These are phyloP conservation scores for Sphenopsis melanotis DNA, from an alignment of 2,797 vertebrate species.

Conservation along the genomic window DNA sequence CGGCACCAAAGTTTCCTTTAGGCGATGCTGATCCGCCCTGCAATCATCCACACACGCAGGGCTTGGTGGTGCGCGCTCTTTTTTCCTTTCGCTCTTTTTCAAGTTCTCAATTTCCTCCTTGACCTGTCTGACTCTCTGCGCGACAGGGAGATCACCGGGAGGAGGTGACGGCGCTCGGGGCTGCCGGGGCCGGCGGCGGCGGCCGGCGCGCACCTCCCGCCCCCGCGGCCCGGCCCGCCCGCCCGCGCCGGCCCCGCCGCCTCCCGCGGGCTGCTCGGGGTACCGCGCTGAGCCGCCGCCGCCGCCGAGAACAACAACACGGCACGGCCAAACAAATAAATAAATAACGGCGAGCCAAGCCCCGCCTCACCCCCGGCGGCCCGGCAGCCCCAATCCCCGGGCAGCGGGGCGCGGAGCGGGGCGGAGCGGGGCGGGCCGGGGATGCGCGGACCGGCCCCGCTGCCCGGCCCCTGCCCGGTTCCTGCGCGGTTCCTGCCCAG, in stretches of 20 bases:
- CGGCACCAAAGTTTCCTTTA: not conserved
- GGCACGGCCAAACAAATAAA: not conserved
- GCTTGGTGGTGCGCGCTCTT: not conserved
- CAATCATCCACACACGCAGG: not conserved
- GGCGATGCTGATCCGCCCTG: not conserved
- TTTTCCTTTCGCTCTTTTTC: not conserved
- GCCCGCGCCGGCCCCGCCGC: too few relatives aligned
- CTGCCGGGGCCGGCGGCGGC: not conserved
- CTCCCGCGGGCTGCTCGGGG: not conserved
- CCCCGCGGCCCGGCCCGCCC: not conserved
- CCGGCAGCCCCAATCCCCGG: constrained; percentile 1
- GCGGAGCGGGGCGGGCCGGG: not conserved
- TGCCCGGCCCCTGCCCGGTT: too few relatives aligned
- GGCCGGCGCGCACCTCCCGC: not conserved
- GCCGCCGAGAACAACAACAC: not conserved
- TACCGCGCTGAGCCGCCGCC: not conserved
- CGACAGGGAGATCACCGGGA: not conserved
- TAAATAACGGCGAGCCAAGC: not conserved
- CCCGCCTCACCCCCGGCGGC: not conserved
- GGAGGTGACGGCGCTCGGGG: not conserved
- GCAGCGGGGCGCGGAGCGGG: not conserved
- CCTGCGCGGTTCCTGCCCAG: too few relatives aligned
- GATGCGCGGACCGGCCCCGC: not conserved
- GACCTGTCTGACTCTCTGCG: not conserved
- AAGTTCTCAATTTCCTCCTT: not conserved